Conservation (phyloP, 2,797 vertebrate genomes). For the Enteromius trimaculatus region DNA sequence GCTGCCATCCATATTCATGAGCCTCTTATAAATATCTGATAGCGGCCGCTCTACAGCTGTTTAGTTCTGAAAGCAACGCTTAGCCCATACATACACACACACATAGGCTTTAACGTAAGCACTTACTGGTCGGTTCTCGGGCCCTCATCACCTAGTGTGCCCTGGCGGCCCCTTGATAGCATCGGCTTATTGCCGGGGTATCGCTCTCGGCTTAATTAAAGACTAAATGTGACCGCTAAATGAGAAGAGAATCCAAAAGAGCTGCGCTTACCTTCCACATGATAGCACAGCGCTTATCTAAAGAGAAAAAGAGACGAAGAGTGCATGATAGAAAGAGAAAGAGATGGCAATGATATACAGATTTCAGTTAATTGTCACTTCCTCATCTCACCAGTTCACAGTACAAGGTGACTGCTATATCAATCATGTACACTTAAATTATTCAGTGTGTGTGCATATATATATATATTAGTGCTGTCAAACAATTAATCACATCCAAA, state of each 20-base stretch:
- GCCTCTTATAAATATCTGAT: conserved; percentile 86
- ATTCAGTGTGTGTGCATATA: not conserved
- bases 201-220: conserved; percentile 79
- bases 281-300: conserved; percentile 71
- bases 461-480: not conserved
- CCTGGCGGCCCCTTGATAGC: conserved; percentile 70
- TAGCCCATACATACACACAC: conserved; percentile 54
- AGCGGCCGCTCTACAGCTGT: conserved; percentile 80
- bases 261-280: conserved; percentile 75
- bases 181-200: conserved; percentile 74
- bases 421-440: not conserved
- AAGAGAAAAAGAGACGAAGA: conserved; percentile 33
- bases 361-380: conserved; percentile 50
- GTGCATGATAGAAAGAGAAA: conserved; percentile 27
- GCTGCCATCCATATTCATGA: conserved; percentile 85
- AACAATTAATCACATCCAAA: too few species aligned
- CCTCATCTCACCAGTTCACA: conserved; percentile 9
- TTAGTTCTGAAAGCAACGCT: conserved; percentile 74
- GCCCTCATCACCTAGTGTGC: conserved; percentile 62
- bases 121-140: conserved; percentile 63
- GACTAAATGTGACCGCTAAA: conserved; percentile 77
- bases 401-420: conserved; percentile 18
- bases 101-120: conserved; percentile 38
- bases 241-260: conserved; percentile 81
- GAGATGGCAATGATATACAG: conserved; percentile 53